Evolutionary conservation across 2,113 vertebrate genomes (phyloP).

Genomic region (Sturnira hondurensis): DNA sequence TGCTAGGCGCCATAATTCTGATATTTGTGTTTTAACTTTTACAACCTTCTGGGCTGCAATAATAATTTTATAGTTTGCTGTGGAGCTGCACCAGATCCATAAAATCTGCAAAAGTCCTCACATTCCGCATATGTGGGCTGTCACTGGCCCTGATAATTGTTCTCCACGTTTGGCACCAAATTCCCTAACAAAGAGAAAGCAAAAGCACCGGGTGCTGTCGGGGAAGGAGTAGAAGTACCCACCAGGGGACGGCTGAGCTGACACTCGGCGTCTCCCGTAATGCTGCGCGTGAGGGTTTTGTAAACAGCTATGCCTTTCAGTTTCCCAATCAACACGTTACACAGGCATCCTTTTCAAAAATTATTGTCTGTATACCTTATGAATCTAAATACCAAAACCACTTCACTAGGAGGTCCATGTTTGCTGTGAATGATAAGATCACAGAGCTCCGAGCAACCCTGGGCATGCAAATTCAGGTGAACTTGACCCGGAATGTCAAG

Average conservation of each 20-base stretch:
- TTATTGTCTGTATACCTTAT: conserved; percentile 17
- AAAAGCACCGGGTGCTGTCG: neutral
- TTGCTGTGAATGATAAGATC: conserved; percentile 19
- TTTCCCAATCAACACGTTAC: conserved; percentile 33
- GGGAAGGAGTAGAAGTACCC: conserved; percentile 30
- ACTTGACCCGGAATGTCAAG: neutral
- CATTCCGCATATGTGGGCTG: conserved; percentile 36
- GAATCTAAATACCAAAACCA: conserved; percentile 25
- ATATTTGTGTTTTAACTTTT: conserved; percentile 38
- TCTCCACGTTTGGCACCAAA: neutral
- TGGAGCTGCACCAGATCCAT: conserved; percentile 22
- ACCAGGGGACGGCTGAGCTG: neutral
- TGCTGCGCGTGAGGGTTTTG: neutral
- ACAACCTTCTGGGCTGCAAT: conserved; percentile 1
- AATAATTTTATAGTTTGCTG: conserved; percentile 26
- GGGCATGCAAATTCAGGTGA: neutral
- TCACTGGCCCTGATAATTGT: conserved; percentile 19
- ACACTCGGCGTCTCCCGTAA: neutral
- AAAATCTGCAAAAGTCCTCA: conserved; percentile 60
- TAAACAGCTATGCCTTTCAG: conserved; percentile 36
- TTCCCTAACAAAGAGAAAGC: conserved; percentile 45
- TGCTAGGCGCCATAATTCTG: neutral
- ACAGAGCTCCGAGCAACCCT: neutral
- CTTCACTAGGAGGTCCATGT: neutral
- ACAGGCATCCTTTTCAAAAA: conserved; percentile 39